Base-by-base conservation (phyloP, 2,888 invertebrate genomes). In the Seira sanloemensis region DNA sequence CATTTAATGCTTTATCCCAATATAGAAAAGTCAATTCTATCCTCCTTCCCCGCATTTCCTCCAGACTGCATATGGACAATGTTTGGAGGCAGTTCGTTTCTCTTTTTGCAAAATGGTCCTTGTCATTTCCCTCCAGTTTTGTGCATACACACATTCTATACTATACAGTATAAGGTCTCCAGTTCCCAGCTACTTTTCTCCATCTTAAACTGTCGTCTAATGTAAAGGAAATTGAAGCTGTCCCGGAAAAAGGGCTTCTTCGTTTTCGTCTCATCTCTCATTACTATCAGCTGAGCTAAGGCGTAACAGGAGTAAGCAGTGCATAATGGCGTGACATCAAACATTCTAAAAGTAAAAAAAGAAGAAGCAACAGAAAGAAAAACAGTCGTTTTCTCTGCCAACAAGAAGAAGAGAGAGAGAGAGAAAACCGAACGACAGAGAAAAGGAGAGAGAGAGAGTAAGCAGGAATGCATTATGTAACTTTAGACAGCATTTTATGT, bases 211-310 rank as follows among this genome's bases (percentile, higher is more conserved):
- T 80, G 80, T 77, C 77, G 72, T 26, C 50, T 81, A 78, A 72
- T 82, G 76, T 65, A 79, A 76, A 73, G 83, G 81, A 84, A 73
- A 75, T 76, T 86, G 84, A 84, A 81, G 75, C 80, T 86, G 86
- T 86, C 84, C 82, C 84, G 86, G 84, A 86, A 86, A 85, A 86
- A 76, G 76, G 72, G 68, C 84, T 86, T 80, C 80, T 75, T 66
- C 37, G 37, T 37, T 66, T 46, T 66, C 80, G 37, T 74, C 78
- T 84, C 84, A 83, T 86, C 83, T 83, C 86, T 86, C 83, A 83
- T 83, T 86, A 79, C 77, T 81, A 78, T 86, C 78, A 81, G 74
- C 78, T 69, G 74, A 58, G 74, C 79, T 66, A 68, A 75, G 37
- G 75, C 74, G 80, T 80, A 80, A 80, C 74, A 80, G 72, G 71